Base-by-base conservation (phyloP, 2,113 vertebrate genomes). In the Ivindomyrus marchei region DNA sequence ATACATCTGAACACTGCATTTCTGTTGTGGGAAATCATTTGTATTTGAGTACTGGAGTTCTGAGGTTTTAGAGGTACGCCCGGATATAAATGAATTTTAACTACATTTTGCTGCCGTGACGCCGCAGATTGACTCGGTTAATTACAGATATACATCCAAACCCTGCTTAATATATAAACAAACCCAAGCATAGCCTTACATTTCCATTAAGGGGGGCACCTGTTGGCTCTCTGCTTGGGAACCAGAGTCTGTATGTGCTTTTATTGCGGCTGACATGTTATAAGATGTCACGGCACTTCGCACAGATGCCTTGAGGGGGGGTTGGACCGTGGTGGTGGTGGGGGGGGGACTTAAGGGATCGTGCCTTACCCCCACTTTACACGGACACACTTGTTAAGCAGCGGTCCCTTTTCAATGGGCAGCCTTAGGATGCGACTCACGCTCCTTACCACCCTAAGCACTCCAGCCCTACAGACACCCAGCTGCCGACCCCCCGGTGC, bases 401-500 rank as follows among this genome's bases (percentile, higher is more conserved):
- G 90, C 52, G 84, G 88, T 89, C 80, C 90, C 74, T 62, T 58
- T 84, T 90, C 88, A 89, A 90, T 80, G 47, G 46, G 66, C 89
- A 74, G 27, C 88, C 87, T 90, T 89, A 74, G 58, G 90, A 92
- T 92, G 90, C 91, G 52, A 9, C 88, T 92, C 91, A 92, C 90
- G 91, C 85, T 53, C 87, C 36, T 47, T 39, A 56, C 39, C 90
- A 49, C 89, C 89, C 84, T 86, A 88, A 87, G 88, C 87, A 86
- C 58, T 90, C 87, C 70, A 90, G 90, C 88, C 87, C 86, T 88
- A 89, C 19, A 92, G 83, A 92, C 53, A 50, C 21, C 87, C 89
- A 77, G 47, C 53, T n/a, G 31, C 80, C 77, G 21, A 88, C 87
- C 87, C 86, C 77, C 36, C 86, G n/a, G 87, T 74, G 58, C 70